Evolutionary conservation across 2,797 vertebrate species (phyloP), one percentile per base, ranked within the genome.

Genomic region (Typhlichthys eigenmanni): DNA sequence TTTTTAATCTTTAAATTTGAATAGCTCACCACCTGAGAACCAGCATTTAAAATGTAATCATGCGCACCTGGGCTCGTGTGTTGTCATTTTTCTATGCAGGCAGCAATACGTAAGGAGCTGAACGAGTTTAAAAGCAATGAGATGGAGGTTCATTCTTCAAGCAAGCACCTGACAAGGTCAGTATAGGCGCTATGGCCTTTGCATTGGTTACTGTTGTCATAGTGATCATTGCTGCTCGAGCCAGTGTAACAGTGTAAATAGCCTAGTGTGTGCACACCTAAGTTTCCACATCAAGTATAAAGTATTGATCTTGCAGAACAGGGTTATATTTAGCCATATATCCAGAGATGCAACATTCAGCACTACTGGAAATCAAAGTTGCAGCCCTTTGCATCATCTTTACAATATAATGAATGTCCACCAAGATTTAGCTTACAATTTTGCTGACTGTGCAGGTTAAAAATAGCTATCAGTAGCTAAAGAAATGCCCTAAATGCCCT

Each of bases 61-160:
- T 3, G 16, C 14, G 5, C 69, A 68, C 55, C 73, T 70, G 75
- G 17, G 68, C 67, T 82, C 0, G 64, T 1, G 1, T 29, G 52
- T 17, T 64, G 47, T 62, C 5, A 7, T 43, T 84, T 72, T 43
- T 76, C 56, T 62, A 63, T 8, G 0, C 87, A 99, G 97, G 96
- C 97, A 55, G 96, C 97, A 13, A 99, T 99, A 87, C 93, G 97
- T 57, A 99, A 98, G 78, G 97, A 99, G 88, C 92, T 99, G 74
- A 99, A 99, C 7, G 97, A 99, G 75, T 99, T 98, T 91, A 99
- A 99, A 81, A 99, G 96, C 65, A 98, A 95, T 1, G 97, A 99
- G 88, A 99, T 99, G 97, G 96, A 98, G 84, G 97, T 99, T 49
- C 96, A 99, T 16, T 94, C 95, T 8, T 98, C 96, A 1, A 99